Conservation (phyloP, 2,797 vertebrate genomes). For the Rhinella marina region DNA sequence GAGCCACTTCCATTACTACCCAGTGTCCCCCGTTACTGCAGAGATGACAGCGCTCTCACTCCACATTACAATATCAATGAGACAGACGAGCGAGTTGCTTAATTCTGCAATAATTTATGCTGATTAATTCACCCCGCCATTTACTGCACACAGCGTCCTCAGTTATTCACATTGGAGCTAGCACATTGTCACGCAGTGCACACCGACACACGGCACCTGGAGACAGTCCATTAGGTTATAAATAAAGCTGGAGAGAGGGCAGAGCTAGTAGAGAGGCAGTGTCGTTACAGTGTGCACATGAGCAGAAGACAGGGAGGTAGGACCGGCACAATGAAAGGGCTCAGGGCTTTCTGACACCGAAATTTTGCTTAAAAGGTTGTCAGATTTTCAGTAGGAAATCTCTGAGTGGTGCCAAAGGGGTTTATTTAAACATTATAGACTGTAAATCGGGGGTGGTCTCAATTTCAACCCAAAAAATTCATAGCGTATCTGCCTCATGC, state of each 20-base stretch:
- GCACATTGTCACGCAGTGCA: not conserved
- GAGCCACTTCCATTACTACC: not conserved
- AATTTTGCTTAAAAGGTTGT: too few species aligned
- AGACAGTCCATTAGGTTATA: not conserved
- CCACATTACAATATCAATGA: conserved; percentile 9
- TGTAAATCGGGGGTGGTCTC: too few species aligned
- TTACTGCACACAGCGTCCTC: not conserved
- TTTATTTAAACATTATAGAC: too few species aligned
- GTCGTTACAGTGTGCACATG: not conserved
- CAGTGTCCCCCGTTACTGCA: not conserved
- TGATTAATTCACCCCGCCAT: not conserved
- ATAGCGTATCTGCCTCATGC: too few species aligned
- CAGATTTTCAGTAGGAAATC: too few species aligned
- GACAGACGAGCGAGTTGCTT: not conserved
- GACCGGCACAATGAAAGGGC: too few species aligned
- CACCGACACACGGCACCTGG: not conserved
- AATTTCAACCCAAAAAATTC: too few species aligned
- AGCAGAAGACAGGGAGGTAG: too few species aligned
- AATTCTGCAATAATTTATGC: not conserved
- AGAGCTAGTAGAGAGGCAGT: not conserved
- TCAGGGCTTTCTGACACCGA: too few species aligned
- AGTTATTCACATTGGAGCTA: not conserved
- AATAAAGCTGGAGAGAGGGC: too few species aligned
- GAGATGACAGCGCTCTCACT: not conserved
- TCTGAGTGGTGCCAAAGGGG: too few species aligned